Evolutionary conservation across 1,140 invertebrate genomes (phyloP), one percentile per base, ranked within the genome.

Genomic region (Drosophila malerkotliana): DNA sequence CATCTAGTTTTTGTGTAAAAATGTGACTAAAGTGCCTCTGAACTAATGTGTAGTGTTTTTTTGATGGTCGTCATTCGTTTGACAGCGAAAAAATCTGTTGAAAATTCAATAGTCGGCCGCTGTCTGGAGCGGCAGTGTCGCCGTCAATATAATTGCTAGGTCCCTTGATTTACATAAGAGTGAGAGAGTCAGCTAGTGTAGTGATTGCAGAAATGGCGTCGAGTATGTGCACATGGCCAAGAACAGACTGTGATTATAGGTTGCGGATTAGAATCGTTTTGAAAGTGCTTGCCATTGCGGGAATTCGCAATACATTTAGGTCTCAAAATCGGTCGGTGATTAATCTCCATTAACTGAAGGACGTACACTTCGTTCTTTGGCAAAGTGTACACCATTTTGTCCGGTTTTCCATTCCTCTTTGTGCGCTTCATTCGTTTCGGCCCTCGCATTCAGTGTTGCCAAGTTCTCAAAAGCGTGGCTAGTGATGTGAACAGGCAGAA

Each of bases 391-490:
- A 72, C 85, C 78, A 90, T 84, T 90, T 90, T 90, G 76, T 90
- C 81, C 87, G 87, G 87, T 90, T 78, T 84, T 90, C 41, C 39
- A 83, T 83, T 88, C 60, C 56, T 30, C 72, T 88, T 90, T 90
- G 66, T 69, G 64, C 66, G 30, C 75, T 60, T 79, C 66, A 64
- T 89, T 89, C 77, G 73, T 87, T 81, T 90, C 67, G 87, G 83
- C 84, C 84, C 83, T 83, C 84, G 58, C 57, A 32, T 58, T 66
- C 28, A 87, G 81, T 87, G 79, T 75, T 84, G 85, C 34, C 45
- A 63, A 84, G 72, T 77, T 52, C 12, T 48, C 26, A 21, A 18
- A 18, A 56, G 37, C 12, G 34, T 45, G 15, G 14, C 26, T 44
- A 87, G 82, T 82, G 82, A 59, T 88, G 57, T 60, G 12, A 9